Base-by-base conservation (phyloP, 2,113 vertebrate genomes). In the Bubo scandiacus region DNA sequence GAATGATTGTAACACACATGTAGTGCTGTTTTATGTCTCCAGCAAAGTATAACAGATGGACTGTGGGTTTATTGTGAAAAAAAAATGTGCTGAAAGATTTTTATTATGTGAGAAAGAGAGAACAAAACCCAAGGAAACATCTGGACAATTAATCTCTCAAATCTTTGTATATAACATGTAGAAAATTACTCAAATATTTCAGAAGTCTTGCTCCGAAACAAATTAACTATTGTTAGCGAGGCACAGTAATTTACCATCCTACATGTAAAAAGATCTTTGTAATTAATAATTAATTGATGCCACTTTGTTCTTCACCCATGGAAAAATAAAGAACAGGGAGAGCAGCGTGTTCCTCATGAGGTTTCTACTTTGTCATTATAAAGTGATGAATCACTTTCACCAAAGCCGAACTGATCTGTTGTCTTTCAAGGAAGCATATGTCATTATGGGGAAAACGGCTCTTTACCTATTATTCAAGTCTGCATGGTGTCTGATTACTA, bases 51-150 rank as follows among this genome's bases (percentile, higher is more conserved):
- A 98, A 98, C 98, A 98, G 97, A 98, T 98, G 98, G 97, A 94
- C 86, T 96, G 86, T 87, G 90, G 78, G 87, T 96, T 97, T 94
- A 91, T 82, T 86, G 77, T 45, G 70, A 80, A 22, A 86, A 84
- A 88, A 88, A 93, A 92, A 81, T 52, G 97, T 98, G 98, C 96
- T 98, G 97, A 98, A 98, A 98, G 98, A 98, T 98, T 98, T 98
- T 97, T 97, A 98, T 98, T 98, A 98, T 98, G 98, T 98, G 98
- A 98, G 97, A 98, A 98, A 98, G 98, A 98, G 97, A 98, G 98
- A 98, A 98, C 98, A 98, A 98, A 98, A 98, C 98, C 97, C 96
- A 98, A 98, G 98, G 98, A 98, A 99, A 98, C 98, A 98, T 98
- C 98, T 99, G 98, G 98, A 96, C 98, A 98, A 98, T 98, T 98